These are phyloP conservation scores for Polydrusus tereticollis DNA, from an alignment of 2,888 invertebrate species.

Conservation along the genomic window DNA sequence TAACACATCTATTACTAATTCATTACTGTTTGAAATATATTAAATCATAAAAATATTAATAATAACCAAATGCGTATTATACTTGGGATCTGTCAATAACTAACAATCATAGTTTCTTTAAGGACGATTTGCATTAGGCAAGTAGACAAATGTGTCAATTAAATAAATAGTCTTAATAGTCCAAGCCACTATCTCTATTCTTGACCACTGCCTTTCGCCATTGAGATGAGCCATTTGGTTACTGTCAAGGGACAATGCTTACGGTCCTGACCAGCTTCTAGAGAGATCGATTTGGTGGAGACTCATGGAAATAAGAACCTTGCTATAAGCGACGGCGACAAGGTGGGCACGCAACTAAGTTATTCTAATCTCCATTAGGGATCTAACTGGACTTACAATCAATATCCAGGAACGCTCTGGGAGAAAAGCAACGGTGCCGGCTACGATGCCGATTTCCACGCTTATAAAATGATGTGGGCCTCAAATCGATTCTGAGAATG, in stretches of 20 bases:
- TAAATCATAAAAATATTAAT: no score
- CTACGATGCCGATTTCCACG: conserved; percentile 73
- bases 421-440: conserved; percentile 62
- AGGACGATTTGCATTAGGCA: no score
- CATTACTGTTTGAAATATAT: no score
- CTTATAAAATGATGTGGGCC: conserved; percentile 78
- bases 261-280: conserved; percentile 80
- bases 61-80: no score
- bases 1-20: no score
- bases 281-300: conserved; percentile 80
- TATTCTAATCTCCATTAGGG: conserved; percentile 78
- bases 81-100: no score
- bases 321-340: conserved; percentile 40
- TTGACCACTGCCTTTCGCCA: no score
- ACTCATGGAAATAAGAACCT: conserved; percentile 73
- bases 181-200: no score
- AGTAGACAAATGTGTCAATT: no score
- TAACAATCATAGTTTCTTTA: no score
- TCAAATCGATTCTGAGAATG: no score
- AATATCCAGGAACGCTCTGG: conserved; percentile 71
- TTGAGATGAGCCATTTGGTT: conserved; percentile 84
- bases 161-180: no score
- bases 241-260: conserved; percentile 74
- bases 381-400: conserved; percentile 71
- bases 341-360: conserved; percentile 72